Evolutionary conservation across 2,797 vertebrate species (phyloP).

Genomic region (Pangasius larnaudii): DNA sequence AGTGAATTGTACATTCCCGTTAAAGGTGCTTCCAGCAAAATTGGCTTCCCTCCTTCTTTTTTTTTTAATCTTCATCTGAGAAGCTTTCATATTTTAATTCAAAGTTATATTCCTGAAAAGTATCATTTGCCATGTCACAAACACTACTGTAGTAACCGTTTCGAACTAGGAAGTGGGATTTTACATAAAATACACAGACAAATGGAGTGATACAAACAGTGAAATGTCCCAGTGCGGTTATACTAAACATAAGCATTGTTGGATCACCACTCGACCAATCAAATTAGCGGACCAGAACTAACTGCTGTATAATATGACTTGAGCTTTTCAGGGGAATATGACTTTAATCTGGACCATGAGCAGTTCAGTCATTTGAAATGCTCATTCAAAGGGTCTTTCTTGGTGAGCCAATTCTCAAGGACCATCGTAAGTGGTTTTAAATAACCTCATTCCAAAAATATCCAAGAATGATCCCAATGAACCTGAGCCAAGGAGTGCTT

Average conservation of each 20-base stretch:
- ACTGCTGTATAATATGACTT: neutral
- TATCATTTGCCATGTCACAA: no score
- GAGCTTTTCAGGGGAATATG: neutral
- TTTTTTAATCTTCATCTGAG: neutral
- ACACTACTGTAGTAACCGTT: neutral
- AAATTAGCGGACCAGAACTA: neutral
- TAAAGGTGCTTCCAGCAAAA: neutral
- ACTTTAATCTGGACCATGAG: neutral
- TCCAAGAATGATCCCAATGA: conserved; percentile 17
- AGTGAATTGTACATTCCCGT: neutral
- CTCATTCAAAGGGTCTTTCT: neutral
- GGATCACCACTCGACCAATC: no score
- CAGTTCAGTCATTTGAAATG: neutral
- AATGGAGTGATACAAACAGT: neutral
- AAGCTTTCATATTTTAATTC: neutral
- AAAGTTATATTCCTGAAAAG: neutral
- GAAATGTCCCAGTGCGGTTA: neutral
- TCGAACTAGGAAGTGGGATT: neutral
- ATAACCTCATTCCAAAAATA: conserved; percentile 65
- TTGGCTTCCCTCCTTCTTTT: neutral
- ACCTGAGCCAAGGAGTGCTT: conserved; percentile 41
- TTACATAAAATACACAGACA: neutral
- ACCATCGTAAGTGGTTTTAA: conserved; percentile 47
- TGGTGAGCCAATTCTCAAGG: conserved; percentile 31
- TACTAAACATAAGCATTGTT: neutral